phyloP scores from a whole-genome alignment of 2,113 vertebrate species.

The Nestor notabilis region DNA sequence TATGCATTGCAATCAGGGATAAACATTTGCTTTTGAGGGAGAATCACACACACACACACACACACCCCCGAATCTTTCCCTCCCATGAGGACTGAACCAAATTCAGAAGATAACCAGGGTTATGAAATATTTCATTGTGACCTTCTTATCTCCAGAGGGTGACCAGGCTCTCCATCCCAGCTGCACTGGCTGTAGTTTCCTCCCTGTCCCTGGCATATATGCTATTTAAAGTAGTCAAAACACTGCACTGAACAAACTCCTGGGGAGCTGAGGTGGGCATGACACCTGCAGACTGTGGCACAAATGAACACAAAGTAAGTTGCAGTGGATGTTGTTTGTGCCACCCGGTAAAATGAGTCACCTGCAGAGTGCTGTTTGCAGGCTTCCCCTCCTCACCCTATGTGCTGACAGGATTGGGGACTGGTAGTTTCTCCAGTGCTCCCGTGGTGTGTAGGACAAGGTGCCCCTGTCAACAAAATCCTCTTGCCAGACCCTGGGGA shows the following conservation, averaged over 20 bases:
- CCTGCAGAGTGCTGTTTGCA: not conserved
- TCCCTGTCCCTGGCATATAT: not conserved
- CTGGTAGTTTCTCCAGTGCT: not conserved
- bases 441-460: not conserved
- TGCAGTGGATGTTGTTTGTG: not conserved
- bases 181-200: not conserved
- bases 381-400: not conserved
- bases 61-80: not conserved
- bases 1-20: not conserved
- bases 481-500: not conserved
- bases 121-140: not conserved
- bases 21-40: not conserved
- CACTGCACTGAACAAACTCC: fast-evolving
- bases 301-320: not conserved
- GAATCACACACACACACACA: too few relatives aligned
- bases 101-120: not conserved
- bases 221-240: not conserved
- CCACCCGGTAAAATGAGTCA: not conserved
- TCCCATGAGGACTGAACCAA: not conserved
- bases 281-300: fast-evolving
- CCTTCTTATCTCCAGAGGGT: not conserved
- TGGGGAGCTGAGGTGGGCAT: not conserved
- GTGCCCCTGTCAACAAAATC: not conserved
- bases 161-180: not conserved
- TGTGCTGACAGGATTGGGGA: not conserved